phyloP scores from a whole-genome alignment of 2,888 invertebrate genomes.

The Theristus sp. region DNA sequence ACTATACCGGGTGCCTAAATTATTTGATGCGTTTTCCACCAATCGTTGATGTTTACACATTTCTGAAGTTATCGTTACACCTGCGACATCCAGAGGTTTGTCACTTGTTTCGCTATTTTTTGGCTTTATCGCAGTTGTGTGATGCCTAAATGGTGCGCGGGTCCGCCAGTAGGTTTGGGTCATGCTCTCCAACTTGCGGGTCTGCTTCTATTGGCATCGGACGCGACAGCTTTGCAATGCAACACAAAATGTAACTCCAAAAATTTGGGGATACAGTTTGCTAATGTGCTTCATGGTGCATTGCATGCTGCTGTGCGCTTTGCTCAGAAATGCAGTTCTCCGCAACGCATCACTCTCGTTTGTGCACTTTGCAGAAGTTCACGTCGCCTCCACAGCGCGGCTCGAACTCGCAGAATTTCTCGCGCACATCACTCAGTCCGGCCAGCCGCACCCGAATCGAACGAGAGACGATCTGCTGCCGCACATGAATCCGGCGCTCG shows the following conservation, averaged over 20 bases:
- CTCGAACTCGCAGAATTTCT: slow-evolving; percentile 13
- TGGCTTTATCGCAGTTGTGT: not conserved
- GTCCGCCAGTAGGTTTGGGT: too few relatives aligned
- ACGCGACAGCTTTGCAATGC: too few relatives aligned
- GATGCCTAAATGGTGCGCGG: too few relatives aligned
- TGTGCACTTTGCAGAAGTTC: slow-evolving; percentile 24
- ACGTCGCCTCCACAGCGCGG: slow-evolving; percentile 21
- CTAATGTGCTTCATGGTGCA: too few relatives aligned
- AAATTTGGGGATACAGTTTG: too few relatives aligned
- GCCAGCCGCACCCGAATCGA: slow-evolving; percentile 17
- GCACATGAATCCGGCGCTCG: not conserved
- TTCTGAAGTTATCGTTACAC: slow-evolving; percentile 44
- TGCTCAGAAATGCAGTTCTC: too few relatives aligned
- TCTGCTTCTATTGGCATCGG: too few relatives aligned
- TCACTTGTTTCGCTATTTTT: too few relatives aligned
- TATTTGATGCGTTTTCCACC: slow-evolving; percentile 49
- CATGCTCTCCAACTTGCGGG: too few relatives aligned
- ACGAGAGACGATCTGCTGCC: not conserved
- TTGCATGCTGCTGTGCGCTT: too few relatives aligned
- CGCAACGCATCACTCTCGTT: not conserved
- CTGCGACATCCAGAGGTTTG: slow-evolving; percentile 36
- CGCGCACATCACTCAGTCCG: slow-evolving; percentile 17
- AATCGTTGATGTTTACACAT: slow-evolving; percentile 43
- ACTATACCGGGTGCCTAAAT: slow-evolving; percentile 47
- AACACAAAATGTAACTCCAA: too few relatives aligned